Evolutionary conservation across 2,113 vertebrate genomes (phyloP).

Genomic region (Forbesichthys agassizii): DNA sequence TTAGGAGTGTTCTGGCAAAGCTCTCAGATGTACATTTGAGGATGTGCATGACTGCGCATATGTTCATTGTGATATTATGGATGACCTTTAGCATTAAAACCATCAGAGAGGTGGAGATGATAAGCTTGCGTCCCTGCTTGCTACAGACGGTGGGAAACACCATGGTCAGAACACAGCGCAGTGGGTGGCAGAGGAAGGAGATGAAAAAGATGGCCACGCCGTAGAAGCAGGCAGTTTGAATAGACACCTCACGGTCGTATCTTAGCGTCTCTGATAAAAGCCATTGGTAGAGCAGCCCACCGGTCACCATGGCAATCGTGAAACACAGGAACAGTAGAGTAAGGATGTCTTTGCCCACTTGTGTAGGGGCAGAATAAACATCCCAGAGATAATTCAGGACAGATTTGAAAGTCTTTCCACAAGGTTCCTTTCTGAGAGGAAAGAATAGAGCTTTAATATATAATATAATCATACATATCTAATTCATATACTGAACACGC

Average conservation of each 20-base stretch:
- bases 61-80: slow-evolving; percentile 83
- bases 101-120: slow-evolving; percentile 82
- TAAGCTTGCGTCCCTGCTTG: slow-evolving; percentile 83
- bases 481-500: not conserved
- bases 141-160: slow-evolving; percentile 84
- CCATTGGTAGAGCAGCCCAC: slow-evolving; percentile 82
- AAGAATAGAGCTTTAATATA: not conserved
- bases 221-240: slow-evolving; percentile 58
- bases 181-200: slow-evolving; percentile 82
- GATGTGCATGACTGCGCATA: slow-evolving; percentile 73
- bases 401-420: slow-evolving; percentile 27
- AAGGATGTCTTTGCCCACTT: slow-evolving; percentile 72
- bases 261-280: slow-evolving; percentile 74
- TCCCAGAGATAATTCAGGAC: slow-evolving; percentile 72
- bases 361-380: slow-evolving; percentile 80
- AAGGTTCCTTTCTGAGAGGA: slow-evolving; percentile 30
- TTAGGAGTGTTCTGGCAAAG: slow-evolving; percentile 82
- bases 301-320: slow-evolving; percentile 52
- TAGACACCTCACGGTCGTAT: slow-evolving; percentile 59
- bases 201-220: slow-evolving; percentile 71
- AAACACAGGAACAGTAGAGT: slow-evolving; percentile 79
- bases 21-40: slow-evolving; percentile 85
- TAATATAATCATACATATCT: not conserved
- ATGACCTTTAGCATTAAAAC: slow-evolving; percentile 78
- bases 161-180: slow-evolving; percentile 87